These are phyloP conservation scores for Xanthorhoe designata DNA, from an alignment of 2,888 invertebrate genomes.

Conservation along the genomic window DNA sequence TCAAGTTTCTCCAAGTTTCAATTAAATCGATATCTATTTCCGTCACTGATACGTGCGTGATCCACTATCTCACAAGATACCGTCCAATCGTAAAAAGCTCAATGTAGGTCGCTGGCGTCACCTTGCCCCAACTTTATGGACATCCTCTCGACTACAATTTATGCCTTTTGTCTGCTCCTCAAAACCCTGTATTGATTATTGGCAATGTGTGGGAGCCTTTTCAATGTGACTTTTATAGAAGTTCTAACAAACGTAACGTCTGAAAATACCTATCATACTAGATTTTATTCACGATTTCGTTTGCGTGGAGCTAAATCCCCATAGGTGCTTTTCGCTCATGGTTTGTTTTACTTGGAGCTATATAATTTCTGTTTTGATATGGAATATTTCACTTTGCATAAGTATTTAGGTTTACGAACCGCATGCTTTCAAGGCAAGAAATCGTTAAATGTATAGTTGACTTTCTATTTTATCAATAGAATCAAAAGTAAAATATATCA, in stretches of 20 bases:
- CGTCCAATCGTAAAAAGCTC: conserved; percentile 78
- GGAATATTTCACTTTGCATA: too few species aligned
- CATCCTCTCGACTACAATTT: conserved; percentile 75
- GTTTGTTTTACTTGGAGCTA: too few species aligned
- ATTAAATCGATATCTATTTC: conserved; percentile 24
- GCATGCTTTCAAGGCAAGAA: too few species aligned
- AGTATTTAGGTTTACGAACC: too few species aligned
- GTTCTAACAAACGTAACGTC: background rate
- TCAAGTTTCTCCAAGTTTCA: conserved; percentile 13
- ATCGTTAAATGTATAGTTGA: too few species aligned
- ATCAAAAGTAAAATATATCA: too few species aligned
- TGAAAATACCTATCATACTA: background rate
- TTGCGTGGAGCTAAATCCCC: too few species aligned
- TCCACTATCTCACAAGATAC: conserved; percentile 78
- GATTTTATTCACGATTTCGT: too few species aligned
- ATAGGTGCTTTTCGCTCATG: too few species aligned
- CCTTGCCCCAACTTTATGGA: conserved; percentile 72
- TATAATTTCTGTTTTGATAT: too few species aligned
- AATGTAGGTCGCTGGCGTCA: conserved; percentile 74
- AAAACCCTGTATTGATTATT: conserved; percentile 59
- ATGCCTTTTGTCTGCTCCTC: conserved; percentile 57
- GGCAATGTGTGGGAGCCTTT: background rate
- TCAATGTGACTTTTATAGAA: background rate
- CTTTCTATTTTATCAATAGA: too few species aligned
- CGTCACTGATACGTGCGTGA: conserved; percentile 70